A percentile compares a stretch with the other conserved stretches of the same genome.
These are phyloP conservation scores for Aphelenchoides bicaudatus DNA, from an alignment of 2,888 invertebrate genomes.

Conservation along the genomic window DNA sequence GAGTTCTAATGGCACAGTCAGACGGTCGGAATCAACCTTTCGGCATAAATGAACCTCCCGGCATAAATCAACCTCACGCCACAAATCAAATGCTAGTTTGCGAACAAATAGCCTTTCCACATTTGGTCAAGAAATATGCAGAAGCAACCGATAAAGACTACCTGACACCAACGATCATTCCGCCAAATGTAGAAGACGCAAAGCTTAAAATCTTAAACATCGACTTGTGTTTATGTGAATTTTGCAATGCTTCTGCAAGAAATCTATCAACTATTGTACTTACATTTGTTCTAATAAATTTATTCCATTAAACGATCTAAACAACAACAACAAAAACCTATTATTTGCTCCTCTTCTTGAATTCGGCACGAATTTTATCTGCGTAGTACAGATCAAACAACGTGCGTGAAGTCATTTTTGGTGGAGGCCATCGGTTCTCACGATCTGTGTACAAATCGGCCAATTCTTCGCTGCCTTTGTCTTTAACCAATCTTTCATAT, in stretches of 20 bases:
- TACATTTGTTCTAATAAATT: background rate
- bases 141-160: too few species aligned
- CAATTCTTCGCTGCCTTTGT: slow-evolving; percentile 47
- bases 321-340: background rate
- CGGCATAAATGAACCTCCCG: background rate
- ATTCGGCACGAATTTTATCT: slow-evolving; percentile 39
- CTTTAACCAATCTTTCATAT: slow-evolving; percentile 44
- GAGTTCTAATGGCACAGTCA: background rate
- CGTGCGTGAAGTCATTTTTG: slow-evolving; percentile 50
- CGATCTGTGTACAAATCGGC: slow-evolving; percentile 52
- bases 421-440: slow-evolving; percentile 57
- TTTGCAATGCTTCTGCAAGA: too few species aligned
- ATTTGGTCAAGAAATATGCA: too few species aligned
- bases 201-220: too few species aligned
- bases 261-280: too few species aligned
- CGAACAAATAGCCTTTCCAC: too few species aligned
- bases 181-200: too few species aligned
- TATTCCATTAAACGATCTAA: background rate
- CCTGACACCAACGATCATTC: too few species aligned
- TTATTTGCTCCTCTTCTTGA: slow-evolving; percentile 22
- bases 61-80: too few species aligned
- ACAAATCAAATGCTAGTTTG: too few species aligned
- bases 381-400: slow-evolving; percentile 55
- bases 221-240: too few species aligned
- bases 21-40: background rate